Percentiles rank a stretch among this genome's conserved stretches.
These are phyloP conservation scores for Caenorhabditis panamensis DNA, from an alignment of 2,888 invertebrate genomes.

Conservation along the genomic window DNA sequence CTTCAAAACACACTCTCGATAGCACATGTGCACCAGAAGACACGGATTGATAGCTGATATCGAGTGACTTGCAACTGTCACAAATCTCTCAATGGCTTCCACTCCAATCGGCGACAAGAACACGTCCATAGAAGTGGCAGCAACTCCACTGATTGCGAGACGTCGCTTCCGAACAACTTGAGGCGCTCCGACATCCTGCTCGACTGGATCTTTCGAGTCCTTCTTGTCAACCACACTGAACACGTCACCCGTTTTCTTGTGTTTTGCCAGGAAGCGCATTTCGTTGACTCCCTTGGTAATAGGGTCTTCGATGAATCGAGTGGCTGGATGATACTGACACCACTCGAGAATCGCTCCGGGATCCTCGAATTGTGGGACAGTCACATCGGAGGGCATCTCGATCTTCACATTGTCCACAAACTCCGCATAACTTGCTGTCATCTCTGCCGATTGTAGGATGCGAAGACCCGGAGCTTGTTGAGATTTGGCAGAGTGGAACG, in stretches of 20 bases:
- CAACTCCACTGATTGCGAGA: slow-evolving; percentile 49
- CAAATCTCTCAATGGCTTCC: slow-evolving; percentile 70
- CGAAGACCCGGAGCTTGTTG: slow-evolving; percentile 55
- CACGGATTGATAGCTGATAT: slow-evolving; percentile 71
- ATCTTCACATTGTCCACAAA: slow-evolving; percentile 58
- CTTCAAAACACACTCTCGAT: slow-evolving; percentile 70
- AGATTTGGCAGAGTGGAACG: slow-evolving; percentile 65
- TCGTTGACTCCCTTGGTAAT: slow-evolving; percentile 44
- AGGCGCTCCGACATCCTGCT: slow-evolving; percentile 30
- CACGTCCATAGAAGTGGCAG: slow-evolving; percentile 59
- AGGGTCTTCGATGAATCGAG: slow-evolving; percentile 18
- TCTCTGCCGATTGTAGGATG: slow-evolving; percentile 36
- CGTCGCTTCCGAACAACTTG: slow-evolving; percentile 18
- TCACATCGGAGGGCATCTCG: slow-evolving; percentile 21
- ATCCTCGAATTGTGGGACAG: slow-evolving; percentile 55
- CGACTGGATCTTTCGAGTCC: slow-evolving; percentile 38
- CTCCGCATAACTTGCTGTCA: slow-evolving; percentile 50
- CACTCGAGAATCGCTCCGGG: slow-evolving; percentile 64
- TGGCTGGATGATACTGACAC: slow-evolving; percentile 54
- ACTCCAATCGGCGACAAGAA: slow-evolving; percentile 76
- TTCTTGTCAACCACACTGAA: slow-evolving; percentile 47
- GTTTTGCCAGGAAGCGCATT: slow-evolving; percentile 30
- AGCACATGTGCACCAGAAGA: slow-evolving; percentile 71
- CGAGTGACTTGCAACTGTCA: slow-evolving; percentile 44
- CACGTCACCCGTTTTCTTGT: slow-evolving; percentile 22